Evolutionary conservation across 2,113 vertebrate species (phyloP).

Genomic region (Vombatus ursinus): DNA sequence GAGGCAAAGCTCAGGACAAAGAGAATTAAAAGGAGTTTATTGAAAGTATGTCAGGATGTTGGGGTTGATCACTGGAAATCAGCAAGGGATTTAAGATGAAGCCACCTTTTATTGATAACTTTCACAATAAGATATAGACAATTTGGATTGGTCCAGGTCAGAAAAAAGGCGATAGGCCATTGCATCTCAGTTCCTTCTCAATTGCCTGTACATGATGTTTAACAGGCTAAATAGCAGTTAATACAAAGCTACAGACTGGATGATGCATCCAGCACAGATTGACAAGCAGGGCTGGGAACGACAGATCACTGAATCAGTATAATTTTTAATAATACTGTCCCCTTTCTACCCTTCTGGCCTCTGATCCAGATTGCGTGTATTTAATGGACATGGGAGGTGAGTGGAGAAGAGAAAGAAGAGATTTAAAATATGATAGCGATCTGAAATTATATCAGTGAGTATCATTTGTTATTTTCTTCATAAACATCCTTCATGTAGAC

Average conservation of each 20-base stretch:
- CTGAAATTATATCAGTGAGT: conserved; percentile 22
- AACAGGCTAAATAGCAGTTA: background rate
- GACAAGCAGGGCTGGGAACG: too few species aligned
- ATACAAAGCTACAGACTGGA: background rate
- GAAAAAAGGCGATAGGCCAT: background rate
- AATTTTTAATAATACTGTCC: background rate
- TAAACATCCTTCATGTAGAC: background rate
- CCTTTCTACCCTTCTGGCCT: background rate
- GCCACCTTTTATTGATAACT: background rate
- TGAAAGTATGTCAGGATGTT: background rate
- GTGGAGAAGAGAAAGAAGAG: background rate
- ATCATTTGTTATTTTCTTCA: conserved; percentile 7
- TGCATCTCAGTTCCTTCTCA: background rate
- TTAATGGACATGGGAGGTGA: background rate
- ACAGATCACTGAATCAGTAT: too few species aligned
- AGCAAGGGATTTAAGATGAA: background rate
- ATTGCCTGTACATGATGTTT: background rate
- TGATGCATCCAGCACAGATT: too few species aligned
- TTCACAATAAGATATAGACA: background rate
- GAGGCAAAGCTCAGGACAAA: background rate
- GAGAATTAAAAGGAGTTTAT: background rate
- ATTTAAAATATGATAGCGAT: conserved; percentile 7
- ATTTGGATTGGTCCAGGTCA: background rate
- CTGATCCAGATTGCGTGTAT: background rate
- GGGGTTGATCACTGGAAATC: too few species aligned